Percentiles rank a stretch among this genome's conserved stretches.
phyloP scores from a whole-genome alignment of 1,140 invertebrate genomes.

The Heliconius hewitsoni region DNA sequence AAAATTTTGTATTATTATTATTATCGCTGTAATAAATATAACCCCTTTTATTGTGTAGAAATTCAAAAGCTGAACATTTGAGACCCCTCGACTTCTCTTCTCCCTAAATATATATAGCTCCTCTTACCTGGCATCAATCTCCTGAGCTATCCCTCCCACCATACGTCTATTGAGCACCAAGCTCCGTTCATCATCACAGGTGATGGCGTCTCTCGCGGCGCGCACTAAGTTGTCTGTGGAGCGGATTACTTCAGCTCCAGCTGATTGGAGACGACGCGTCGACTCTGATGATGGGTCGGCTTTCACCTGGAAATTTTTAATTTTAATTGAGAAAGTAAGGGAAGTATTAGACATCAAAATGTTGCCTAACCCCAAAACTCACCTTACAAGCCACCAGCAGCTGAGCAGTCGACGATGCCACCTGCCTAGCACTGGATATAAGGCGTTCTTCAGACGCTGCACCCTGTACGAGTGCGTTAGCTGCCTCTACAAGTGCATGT shows the following conservation, averaged over 20 bases:
- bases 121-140: constrained; percentile 91
- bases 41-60: too few relatives aligned
- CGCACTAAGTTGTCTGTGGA: constrained; percentile 98
- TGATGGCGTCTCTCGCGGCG: constrained; percentile 96
- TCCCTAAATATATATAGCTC: too few relatives aligned
- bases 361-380: too few relatives aligned
- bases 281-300: constrained; percentile 97
- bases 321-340: too few relatives aligned
- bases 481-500: constrained; percentile 97
- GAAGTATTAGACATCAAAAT: too few relatives aligned
- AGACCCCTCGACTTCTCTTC: too few relatives aligned
- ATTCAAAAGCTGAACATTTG: too few relatives aligned
- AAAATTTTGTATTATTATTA: too few relatives aligned
- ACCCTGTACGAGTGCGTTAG: constrained; percentile 97
- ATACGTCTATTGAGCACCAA: constrained; percentile 94
- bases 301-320: constrained; percentile 83
- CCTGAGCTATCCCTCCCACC: constrained; percentile 96
- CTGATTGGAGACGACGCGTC: constrained; percentile 95
- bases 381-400: constrained; percentile 92
- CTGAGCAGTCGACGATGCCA: constrained; percentile 98
- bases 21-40: too few relatives aligned
- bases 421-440: constrained; percentile 98
- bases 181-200: constrained; percentile 94
- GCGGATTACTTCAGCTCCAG: constrained; percentile 98
- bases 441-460: constrained; percentile 96